Percentiles rank a stretch among this genome's conserved stretches.
Conservation (phyloP, 2,113 vertebrate species). For the Nyctibius bracteatus region DNA sequence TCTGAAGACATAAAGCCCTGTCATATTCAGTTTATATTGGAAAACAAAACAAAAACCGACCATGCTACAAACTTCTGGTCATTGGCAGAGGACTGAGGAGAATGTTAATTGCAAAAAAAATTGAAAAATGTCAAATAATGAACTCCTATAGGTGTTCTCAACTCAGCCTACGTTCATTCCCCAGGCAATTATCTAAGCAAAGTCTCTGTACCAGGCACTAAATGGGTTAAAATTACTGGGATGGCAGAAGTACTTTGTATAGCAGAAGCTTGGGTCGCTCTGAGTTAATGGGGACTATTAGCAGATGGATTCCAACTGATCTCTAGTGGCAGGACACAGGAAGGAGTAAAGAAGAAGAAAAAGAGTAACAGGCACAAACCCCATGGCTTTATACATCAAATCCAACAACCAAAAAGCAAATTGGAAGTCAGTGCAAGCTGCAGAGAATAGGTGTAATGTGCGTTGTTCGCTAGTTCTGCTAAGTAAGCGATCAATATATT, state of each 20-base stretch:
- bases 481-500: conserved; percentile 59
- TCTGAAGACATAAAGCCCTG: neutral
- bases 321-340: neutral
- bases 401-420: conserved; percentile 13
- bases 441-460: neutral
- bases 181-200: neutral
- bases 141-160: neutral
- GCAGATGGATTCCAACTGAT: neutral
- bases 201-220: neutral
- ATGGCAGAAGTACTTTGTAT: neutral
- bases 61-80: neutral
- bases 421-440: neutral
- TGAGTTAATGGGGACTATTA: neutral
- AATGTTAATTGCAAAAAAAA: neutral
- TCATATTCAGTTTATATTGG: neutral
- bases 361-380: neutral
- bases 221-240: neutral
- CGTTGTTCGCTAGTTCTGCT: neutral
- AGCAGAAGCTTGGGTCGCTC: neutral
- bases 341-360: neutral
- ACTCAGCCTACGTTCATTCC: neutral
- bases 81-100: neutral
- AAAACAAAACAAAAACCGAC: neutral
- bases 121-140: neutral
- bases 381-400: neutral